These are phyloP conservation scores for Willowsia nigromaculata DNA, from an alignment of 2,888 invertebrate species.

Conservation along the genomic window DNA sequence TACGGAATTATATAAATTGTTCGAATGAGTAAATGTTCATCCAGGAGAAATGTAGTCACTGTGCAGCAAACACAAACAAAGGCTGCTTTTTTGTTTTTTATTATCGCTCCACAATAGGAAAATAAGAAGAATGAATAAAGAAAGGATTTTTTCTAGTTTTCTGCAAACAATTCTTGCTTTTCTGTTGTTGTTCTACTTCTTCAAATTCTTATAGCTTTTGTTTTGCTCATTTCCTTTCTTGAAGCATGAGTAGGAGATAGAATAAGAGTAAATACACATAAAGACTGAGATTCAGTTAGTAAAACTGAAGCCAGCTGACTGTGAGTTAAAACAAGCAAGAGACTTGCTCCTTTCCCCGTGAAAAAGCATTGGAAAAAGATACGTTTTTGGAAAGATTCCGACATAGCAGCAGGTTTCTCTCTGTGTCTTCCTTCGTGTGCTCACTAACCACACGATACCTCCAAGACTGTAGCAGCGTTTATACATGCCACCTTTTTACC, in stretches of 20 bases:
- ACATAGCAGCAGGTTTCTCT: slow-evolving; percentile 77
- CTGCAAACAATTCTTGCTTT: not conserved
- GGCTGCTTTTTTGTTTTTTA: not conserved
- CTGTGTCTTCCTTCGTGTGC: not conserved
- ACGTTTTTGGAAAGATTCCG: slow-evolving; percentile 75
- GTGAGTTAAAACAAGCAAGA: not conserved
- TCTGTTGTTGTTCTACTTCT: not conserved
- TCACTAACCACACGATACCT: not conserved
- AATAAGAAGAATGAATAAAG: not conserved
- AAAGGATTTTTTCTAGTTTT: slow-evolving; percentile 12
- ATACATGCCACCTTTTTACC: slow-evolving; percentile 39
- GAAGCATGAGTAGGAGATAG: slow-evolving; percentile 15
- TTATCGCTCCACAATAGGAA: not conserved
- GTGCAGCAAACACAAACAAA: not conserved
- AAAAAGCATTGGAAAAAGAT: slow-evolving; percentile 72
- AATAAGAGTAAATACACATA: not conserved
- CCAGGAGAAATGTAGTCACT: slow-evolving; percentile 49
- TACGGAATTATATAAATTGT: not conserved
- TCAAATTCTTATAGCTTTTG: slow-evolving; percentile 12
- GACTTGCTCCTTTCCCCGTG: slow-evolving; percentile 54
- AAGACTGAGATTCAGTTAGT: not conserved
- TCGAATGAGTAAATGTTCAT: slow-evolving; percentile 56
- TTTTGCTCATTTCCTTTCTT: slow-evolving; percentile 31
- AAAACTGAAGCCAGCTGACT: not conserved
- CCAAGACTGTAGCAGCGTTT: not conserved